Evolutionary conservation across 2,797 vertebrate species (phyloP), one percentile per base, ranked within the genome.

Genomic region (Catostomus latipinnis): DNA sequence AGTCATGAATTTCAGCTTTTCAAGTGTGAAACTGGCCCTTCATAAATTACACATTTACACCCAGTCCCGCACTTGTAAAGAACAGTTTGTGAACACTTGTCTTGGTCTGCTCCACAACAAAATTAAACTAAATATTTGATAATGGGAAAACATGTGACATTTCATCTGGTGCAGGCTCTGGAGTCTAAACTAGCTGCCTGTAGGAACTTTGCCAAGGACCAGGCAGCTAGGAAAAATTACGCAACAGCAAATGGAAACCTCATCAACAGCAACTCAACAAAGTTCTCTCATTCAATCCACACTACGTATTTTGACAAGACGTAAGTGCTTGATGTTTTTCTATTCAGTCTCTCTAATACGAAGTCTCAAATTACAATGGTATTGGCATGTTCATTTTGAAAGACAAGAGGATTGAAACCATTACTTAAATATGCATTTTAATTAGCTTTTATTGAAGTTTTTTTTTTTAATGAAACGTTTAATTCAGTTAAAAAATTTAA

Each of bases 151-250:
- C 56, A 1, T 78, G 58, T 52, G 57, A 10, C 74, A 50, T 80
- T 22, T 72, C 83, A 56, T 72, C 18, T 84, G 60, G 50, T 10
- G 43, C 7, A 99, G 98, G 97, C 97, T 84, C 93, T 99, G 91
- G 97, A 99, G 93, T 98, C 97, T 85, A 99, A 99, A 90, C 92
- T 99, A 74, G 97, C 98, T 22, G 96, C 97, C 79, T 99, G 97
- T 87, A 95, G 97, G 82, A 98, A 98, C 91, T 97, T 98, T 86
- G 96, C 97, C 79, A 99, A 99, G 94, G 97, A 99, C 91, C 97
- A 98, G 90, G 94, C 96, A 1, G 95, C 96, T 12, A 93, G 96
- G 75, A 98, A 97, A 89, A 95, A 91, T 81, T 97, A 94, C 82
- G 80, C 95, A 86, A 91, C 94, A 81, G 96, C 95, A 88, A 96